Evolutionary conservation across 35 echinoderm and acorn worm genomes (phyloP).

Genomic region (Apostichopus californicus): DNA sequence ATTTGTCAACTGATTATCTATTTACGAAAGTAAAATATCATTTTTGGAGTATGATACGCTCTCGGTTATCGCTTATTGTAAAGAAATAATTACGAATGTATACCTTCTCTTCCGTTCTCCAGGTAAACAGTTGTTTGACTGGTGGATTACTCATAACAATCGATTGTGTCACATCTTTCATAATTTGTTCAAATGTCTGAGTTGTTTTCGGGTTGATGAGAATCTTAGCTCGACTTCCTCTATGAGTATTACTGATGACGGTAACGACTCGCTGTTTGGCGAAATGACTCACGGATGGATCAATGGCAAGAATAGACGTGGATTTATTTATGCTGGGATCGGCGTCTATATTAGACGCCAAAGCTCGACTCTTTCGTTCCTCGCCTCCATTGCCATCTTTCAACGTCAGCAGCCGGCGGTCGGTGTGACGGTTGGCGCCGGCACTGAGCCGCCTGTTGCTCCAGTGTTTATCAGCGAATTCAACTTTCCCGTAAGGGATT

Average conservation of each 20-base stretch:
- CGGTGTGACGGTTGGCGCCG: constrained; percentile 50
- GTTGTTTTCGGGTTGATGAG: constrained; percentile 84
- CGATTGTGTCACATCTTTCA: constrained; percentile 81
- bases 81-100: too few relatives aligned
- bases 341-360: not conserved
- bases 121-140: constrained; percentile 83
- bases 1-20: too few relatives aligned
- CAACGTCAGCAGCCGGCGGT: not conserved
- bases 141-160: constrained; percentile 82
- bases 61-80: too few relatives aligned
- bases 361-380: not conserved
- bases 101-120: constrained; percentile 94
- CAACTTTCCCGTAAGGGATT: constrained; percentile 74
- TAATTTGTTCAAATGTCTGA: constrained; percentile 85
- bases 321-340: constrained; percentile 21
- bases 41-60: too few relatives aligned
- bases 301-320: constrained; percentile 56
- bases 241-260: constrained; percentile 89
- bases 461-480: constrained; percentile 74
- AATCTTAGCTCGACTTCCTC: constrained; percentile 84
- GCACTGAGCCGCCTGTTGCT: constrained; percentile 59
- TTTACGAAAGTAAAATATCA: too few relatives aligned
- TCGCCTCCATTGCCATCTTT: not conserved
- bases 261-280: constrained; percentile 79
- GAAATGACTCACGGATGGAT: constrained; percentile 50